These are phyloP conservation scores for Catocala nupta DNA, from an alignment of 2,888 invertebrate species.

Conservation along the genomic window DNA sequence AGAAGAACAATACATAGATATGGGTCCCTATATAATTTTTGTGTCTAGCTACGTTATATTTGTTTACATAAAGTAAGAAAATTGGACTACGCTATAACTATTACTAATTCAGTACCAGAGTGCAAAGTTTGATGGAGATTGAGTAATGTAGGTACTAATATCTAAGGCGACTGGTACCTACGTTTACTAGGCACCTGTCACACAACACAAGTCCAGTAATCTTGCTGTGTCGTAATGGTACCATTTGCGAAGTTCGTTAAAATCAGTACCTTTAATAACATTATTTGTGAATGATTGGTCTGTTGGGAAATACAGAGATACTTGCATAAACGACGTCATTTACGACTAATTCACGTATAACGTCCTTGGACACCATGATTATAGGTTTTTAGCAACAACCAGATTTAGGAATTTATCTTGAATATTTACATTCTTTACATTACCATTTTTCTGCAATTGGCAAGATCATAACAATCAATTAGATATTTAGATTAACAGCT, in stretches of 20 bases:
- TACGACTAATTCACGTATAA: conserved; percentile 36
- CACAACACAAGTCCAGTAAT: conserved; percentile 23
- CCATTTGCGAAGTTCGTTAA: conserved; percentile 32
- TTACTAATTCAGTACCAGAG: no score
- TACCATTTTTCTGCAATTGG: no score
- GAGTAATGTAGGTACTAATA: no score
- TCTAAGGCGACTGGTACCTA: no score
- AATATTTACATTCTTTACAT: conserved; percentile 2
- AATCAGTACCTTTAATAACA: conserved; percentile 38
- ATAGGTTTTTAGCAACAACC: conserved; percentile 25
- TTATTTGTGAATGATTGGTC: conserved; percentile 46
- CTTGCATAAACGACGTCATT: conserved; percentile 32
- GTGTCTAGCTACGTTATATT: no score
- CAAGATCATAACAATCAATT: no score
- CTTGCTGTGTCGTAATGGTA: conserved; percentile 22
- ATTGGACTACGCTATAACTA: no score
- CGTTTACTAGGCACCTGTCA: conserved; percentile 1
- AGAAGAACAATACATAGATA: no score
- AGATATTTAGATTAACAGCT: no score
- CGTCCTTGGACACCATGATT: conserved; percentile 46
- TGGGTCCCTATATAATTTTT: no score
- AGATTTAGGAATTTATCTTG: conserved; percentile 22
- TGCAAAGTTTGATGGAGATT: no score
- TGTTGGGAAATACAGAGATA: conserved; percentile 36
- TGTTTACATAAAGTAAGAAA: no score